Evolutionary conservation across 2,888 invertebrate species (phyloP), one percentile per base, ranked within the genome.

Genomic region (Notodonta dromedarius): DNA sequence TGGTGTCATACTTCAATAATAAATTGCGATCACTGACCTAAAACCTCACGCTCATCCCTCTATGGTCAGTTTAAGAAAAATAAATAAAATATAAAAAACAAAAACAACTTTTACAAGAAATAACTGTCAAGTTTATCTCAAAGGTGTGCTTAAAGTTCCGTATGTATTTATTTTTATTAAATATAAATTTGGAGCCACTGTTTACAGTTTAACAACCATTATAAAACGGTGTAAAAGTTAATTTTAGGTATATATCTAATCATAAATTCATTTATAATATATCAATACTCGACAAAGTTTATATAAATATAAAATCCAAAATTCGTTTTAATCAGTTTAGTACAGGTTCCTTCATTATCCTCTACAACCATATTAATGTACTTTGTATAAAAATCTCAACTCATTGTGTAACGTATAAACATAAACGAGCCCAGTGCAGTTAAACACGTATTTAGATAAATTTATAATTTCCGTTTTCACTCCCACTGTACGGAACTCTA

Each of bases 21-120:
- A 90, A 92, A 90, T 90, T 85, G 84, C 73, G 85, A 85, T 85
- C 87, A 83, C 87, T 78, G 85, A 77, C 82, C 82, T 73, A 89
- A 87, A 89, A 81, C 76, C 35, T 35, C 71, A 80, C 79, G 76
- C 69, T 78, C 71, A 74, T 68, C 71, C 65, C 76, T 77, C 77
- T 74, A 71, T 83, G 87, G 82, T 79, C 83, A 82, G 69, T 77
- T 63, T 70, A 65, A 72, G 71, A 67, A 79, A 80, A 78, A 77
- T 75, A 81, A 80, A 78, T 82, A 84, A 85, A 84, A 73, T 75
- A 82, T 2, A 24, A 2, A 65, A 69, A 79, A 82, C 76, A 80
- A 82, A 78, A 67, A 63, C 59, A 65, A 35, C 14, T 14, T 52
- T 51, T 51, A 66, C n/a, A 68, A 76, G 73, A 71, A 59, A 24